Conservation (phyloP, 2,888 invertebrate species). For the Operophtera brumata region DNA sequence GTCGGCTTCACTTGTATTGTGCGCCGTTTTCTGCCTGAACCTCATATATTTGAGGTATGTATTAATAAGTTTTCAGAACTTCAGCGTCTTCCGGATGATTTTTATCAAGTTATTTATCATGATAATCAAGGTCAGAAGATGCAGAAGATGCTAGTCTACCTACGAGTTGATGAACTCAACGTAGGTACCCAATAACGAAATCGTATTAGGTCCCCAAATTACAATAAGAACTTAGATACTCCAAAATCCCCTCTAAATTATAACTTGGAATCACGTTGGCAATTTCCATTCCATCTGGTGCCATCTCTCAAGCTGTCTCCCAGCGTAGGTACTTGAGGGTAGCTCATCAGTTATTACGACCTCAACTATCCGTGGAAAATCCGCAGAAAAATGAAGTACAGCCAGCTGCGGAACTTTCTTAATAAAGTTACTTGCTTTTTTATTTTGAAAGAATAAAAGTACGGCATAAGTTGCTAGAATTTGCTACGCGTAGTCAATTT, state of each 20-base stretch:
- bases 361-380: constrained; percentile 41
- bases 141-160: too few species aligned
- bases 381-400: constrained; percentile 41
- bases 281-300: constrained; percentile 35
- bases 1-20: too few species aligned
- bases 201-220: not conserved
- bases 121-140: too few species aligned
- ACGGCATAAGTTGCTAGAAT: constrained; percentile 26
- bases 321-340: constrained; percentile 35
- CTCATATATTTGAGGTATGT: too few species aligned
- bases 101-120: too few species aligned
- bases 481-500: constrained; percentile 14
- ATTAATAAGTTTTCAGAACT: too few species aligned
- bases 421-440: constrained; percentile 31
- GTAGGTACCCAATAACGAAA: not conserved
- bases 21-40: too few species aligned
- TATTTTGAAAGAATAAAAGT: constrained; percentile 33
- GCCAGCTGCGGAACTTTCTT: constrained; percentile 27
- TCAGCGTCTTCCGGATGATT: too few species aligned
- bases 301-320: constrained; percentile 36
- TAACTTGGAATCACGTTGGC: constrained; percentile 15
- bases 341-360: constrained; percentile 50
- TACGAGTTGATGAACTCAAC: too few species aligned
- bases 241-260: not conserved
- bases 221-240: constrained; percentile 16